Conservation (phyloP, 2,113 vertebrate genomes). For the Probosciger aterrimus region DNA sequence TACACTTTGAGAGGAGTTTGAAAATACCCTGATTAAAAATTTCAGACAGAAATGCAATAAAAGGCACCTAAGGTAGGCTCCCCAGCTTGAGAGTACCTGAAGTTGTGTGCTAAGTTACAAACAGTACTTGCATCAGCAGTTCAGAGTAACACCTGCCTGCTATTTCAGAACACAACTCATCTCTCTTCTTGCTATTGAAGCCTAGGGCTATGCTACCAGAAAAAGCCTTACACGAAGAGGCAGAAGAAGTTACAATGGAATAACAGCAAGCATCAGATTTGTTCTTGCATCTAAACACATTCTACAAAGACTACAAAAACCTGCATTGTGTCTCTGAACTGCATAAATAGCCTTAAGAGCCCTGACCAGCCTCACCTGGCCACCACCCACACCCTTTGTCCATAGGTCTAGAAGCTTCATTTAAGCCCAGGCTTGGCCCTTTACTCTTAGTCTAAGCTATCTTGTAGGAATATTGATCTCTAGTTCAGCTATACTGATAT, state of each 20-base stretch:
- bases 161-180: neutral
- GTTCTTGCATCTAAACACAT: rapidly evolving
- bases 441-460: rapidly evolving
- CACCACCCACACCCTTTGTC: neutral
- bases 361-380: neutral
- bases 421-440: neutral
- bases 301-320: neutral
- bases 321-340: rapidly evolving
- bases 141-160: neutral
- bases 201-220: rapidly evolving
- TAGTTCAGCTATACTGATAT: rapidly evolving
- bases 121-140: neutral
- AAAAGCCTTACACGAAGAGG: rapidly evolving
- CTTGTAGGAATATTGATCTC: rapidly evolving
- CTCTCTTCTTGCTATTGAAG: neutral
- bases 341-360: neutral
- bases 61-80: neutral
- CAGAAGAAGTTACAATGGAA: rapidly evolving
- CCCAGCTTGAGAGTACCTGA: neutral
- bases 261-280: neutral
- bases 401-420: neutral
- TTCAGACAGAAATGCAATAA: neutral
- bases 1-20: neutral
- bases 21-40: neutral
- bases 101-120: neutral